phyloP scores from a whole-genome alignment of 2,797 vertebrate species.

The Acrocephalus scirpaceus region DNA sequence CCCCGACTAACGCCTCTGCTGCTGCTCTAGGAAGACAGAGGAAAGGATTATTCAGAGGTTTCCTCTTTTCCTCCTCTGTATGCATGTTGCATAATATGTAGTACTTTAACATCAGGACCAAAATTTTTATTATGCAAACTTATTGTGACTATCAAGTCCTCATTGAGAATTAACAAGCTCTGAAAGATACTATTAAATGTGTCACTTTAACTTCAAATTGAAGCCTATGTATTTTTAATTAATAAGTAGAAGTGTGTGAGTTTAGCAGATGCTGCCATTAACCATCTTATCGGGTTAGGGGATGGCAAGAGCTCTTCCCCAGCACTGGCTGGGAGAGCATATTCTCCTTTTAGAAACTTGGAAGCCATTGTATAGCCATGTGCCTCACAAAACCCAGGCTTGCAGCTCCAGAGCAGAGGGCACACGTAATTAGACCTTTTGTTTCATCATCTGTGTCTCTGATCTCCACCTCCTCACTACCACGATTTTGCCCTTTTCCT shows the following conservation, averaged over 20 bases:
- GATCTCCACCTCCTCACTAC: slow-evolving; percentile 45
- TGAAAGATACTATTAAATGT: slow-evolving; percentile 32
- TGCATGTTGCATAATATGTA: not conserved
- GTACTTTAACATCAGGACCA: slow-evolving; percentile 33
- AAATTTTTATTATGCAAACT: slow-evolving; percentile 55
- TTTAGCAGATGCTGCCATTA: slow-evolving; percentile 22
- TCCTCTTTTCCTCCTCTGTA: slow-evolving; percentile 20
- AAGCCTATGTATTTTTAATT: slow-evolving; percentile 60
- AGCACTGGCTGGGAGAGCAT: not conserved
- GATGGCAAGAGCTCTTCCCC: not conserved
- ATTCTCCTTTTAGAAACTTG: not conserved
- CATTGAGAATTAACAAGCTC: not conserved
- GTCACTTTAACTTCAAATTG: slow-evolving; percentile 49
- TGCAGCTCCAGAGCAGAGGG: slow-evolving; percentile 24
- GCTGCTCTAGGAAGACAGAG: not conserved
- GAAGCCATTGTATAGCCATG: not conserved
- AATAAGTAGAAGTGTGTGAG: slow-evolving; percentile 24
- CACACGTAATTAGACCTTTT: slow-evolving; percentile 42
- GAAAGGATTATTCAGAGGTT: not conserved
- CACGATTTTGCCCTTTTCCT: slow-evolving; percentile 14
- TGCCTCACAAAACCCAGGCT: not conserved
- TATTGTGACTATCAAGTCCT: slow-evolving; percentile 44
- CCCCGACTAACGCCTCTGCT: not conserved
- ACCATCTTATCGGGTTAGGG: not conserved
- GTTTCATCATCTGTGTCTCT: slow-evolving; percentile 7